These are phyloP conservation scores for Cheilosia vernalis DNA, from an alignment of 2,888 invertebrate genomes.

Conservation along the genomic window DNA sequence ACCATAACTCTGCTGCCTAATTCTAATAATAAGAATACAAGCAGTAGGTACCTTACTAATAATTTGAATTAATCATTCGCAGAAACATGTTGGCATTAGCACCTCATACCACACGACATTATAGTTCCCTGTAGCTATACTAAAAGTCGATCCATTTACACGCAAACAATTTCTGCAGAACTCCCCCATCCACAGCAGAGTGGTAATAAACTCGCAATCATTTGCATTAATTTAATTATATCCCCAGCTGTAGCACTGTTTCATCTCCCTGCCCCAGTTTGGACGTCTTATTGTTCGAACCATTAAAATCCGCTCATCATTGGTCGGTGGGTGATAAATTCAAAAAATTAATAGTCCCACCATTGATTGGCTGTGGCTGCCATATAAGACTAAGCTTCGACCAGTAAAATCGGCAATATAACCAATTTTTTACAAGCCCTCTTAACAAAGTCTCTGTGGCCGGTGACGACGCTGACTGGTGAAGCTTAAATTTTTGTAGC, in stretches of 20 bases:
- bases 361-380: conserved; percentile 34
- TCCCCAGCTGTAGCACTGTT: background rate
- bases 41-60: too few relatives aligned
- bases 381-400: conserved; percentile 26
- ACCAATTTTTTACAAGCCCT: conserved; percentile 19
- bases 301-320: conserved; percentile 18
- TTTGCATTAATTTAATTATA: conserved; percentile 22
- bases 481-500: background rate
- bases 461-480: conserved; percentile 1
- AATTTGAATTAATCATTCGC: background rate
- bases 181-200: background rate
- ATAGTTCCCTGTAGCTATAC: too few relatives aligned
- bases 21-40: too few relatives aligned
- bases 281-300: background rate
- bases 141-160: background rate
- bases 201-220: conserved; percentile 15
- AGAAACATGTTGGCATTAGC: conserved; percentile 9
- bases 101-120: background rate
- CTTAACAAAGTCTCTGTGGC: conserved; percentile 11
- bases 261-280: background rate
- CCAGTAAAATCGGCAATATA: conserved; percentile 33
- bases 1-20: too few relatives aligned
- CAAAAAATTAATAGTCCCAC: conserved; percentile 23
- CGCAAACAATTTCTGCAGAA: background rate
- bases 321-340: conserved; percentile 17